Conservation (phyloP, 2,113 vertebrate genomes). For the Malurus alboscapulatus region DNA sequence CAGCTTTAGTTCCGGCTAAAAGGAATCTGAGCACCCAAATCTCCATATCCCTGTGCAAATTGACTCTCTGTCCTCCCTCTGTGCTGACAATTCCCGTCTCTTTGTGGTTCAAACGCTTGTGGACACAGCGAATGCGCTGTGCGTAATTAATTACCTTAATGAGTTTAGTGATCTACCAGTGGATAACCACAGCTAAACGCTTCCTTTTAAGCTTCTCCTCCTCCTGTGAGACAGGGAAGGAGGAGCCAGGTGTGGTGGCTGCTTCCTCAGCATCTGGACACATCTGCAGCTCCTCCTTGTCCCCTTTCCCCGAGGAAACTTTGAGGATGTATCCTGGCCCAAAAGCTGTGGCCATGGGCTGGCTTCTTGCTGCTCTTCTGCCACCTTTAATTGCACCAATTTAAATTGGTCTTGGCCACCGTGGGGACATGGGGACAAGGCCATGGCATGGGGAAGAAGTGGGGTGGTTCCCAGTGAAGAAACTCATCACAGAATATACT, state of each 20-base stretch:
- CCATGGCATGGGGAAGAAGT: accelerated
- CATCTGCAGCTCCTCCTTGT: accelerated
- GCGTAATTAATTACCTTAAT: conserved; percentile 40
- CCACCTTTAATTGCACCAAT: not conserved
- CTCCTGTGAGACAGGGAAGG: accelerated
- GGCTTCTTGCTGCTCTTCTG: not conserved
- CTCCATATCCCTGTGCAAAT: not conserved
- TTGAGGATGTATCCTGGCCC: not conserved
- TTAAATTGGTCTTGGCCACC: not conserved
- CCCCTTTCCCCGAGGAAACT: accelerated
- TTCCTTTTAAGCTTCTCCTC: not conserved
- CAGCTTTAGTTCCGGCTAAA: not conserved
- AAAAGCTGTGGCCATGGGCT: not conserved
- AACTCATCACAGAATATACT: not conserved
- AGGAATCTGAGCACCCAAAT: not conserved
- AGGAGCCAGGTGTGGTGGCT: not conserved
- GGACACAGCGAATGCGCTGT: not conserved
- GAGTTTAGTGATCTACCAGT: conserved; percentile 4
- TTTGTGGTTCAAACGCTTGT: not conserved
- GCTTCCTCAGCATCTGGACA: not conserved
- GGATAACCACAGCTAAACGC: not conserved
- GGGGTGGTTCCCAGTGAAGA: not conserved
- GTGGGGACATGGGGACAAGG: accelerated
- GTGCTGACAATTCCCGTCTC: not conserved
- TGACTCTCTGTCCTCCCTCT: not conserved